Evolutionary conservation across 2,888 invertebrate species (phyloP).

Genomic region (Priapulus caudatus): DNA sequence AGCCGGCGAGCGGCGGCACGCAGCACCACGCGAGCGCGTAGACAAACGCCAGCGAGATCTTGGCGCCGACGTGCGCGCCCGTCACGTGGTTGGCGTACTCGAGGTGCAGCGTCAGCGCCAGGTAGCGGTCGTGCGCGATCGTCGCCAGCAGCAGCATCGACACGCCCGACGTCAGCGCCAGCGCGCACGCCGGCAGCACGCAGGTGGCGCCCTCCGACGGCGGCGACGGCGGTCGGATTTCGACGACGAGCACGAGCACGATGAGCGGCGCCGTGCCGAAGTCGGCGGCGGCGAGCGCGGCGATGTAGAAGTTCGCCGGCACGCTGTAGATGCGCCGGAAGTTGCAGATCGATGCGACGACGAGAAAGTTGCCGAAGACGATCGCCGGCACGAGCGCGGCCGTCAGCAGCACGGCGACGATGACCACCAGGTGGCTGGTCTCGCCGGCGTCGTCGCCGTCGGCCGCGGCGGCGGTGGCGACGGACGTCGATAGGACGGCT

Average conservation of each 20-base stretch:
- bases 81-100: neutral
- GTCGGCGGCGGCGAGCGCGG: neutral
- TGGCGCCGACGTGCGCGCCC: neutral
- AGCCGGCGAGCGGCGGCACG: neutral
- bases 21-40: neutral
- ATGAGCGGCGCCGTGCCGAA: neutral
- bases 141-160: neutral
- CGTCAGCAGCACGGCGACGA: neutral
- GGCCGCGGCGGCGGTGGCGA: no score
- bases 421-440: no score
- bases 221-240: neutral
- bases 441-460: no score
- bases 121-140: neutral
- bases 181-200: neutral
- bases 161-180: neutral
- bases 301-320: neutral
- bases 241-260: neutral
- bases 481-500: no score
- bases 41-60: neutral
- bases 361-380: slow-evolving; percentile 1
- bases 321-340: neutral
- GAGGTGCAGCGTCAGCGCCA: neutral
- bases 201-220: neutral
- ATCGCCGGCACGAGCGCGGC: neutral
- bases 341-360: neutral